Conservation (phyloP, 2,888 invertebrate genomes). For the Cheilosia pagana region DNA sequence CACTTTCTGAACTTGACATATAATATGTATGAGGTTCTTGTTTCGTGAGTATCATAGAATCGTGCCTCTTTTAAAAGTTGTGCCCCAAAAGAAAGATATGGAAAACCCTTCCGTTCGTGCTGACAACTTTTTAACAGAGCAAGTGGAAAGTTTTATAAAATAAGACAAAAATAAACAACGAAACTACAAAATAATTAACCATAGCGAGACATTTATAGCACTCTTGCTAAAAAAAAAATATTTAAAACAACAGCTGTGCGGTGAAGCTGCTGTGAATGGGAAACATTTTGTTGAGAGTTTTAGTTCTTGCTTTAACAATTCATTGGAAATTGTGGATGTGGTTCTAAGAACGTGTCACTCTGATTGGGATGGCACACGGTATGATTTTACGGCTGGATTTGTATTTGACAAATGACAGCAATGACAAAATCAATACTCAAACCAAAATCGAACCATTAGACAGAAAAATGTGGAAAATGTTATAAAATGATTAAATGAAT, state of each 20-base stretch:
- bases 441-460: too few species aligned
- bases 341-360: too few species aligned
- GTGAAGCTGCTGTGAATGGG: background rate
- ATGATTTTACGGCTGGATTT: too few species aligned
- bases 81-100: background rate
- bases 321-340: too few species aligned
- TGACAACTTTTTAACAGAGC: slow-evolving; percentile 23
- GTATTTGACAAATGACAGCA: too few species aligned
- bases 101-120: background rate
- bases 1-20: slow-evolving; percentile 66
- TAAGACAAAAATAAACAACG: background rate
- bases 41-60: background rate
- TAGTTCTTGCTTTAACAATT: too few species aligned
- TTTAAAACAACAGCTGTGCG: background rate
- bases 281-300: too few species aligned
- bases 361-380: too few species aligned
- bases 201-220: slow-evolving; percentile 18
- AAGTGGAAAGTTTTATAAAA: slow-evolving; percentile 8
- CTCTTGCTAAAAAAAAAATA: background rate
- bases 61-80: background rate
- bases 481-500: too few species aligned
- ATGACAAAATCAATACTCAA: too few species aligned
- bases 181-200: slow-evolving; percentile 44
- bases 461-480: too few species aligned
- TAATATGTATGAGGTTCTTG: slow-evolving; percentile 36